A percentile compares a stretch with the other conserved stretches of the same genome.
phyloP scores from a whole-genome alignment of 2,888 invertebrate species.

The Erannis defoliaria region DNA sequence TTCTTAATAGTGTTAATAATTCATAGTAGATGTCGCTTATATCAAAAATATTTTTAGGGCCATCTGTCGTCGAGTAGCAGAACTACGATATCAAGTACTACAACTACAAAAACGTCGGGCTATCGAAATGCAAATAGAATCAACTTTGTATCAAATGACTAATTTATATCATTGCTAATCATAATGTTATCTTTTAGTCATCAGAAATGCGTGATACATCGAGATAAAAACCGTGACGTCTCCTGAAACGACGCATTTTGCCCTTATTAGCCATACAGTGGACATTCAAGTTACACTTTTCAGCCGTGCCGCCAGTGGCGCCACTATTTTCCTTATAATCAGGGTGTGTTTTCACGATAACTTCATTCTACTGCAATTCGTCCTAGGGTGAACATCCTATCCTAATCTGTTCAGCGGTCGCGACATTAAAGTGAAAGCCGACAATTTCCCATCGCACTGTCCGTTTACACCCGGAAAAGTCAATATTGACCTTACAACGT shows the following conservation, averaged over 20 bases:
- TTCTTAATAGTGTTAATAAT: not conserved
- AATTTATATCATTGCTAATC: constrained; percentile 35
- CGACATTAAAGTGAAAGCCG: constrained; percentile 83
- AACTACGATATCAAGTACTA: constrained; percentile 14
- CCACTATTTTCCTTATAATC: constrained; percentile 84
- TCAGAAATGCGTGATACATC: constrained; percentile 34
- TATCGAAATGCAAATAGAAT: constrained; percentile 36
- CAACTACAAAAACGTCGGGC: constrained; percentile 1
- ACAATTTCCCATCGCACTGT: constrained; percentile 52
- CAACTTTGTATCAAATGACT: constrained; percentile 37
- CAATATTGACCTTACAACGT: constrained; percentile 48
- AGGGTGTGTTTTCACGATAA: constrained; percentile 83
- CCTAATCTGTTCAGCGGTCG: constrained; percentile 64
- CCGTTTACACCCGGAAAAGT: constrained; percentile 52
- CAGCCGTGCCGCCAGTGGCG: constrained; percentile 74
- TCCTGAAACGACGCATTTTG: constrained; percentile 26
- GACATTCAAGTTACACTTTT: constrained; percentile 54
- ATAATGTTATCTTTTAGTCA: constrained; percentile 42
- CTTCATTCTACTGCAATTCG: constrained; percentile 83
- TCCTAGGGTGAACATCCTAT: constrained; percentile 81
- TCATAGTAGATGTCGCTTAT: constrained; percentile 25
- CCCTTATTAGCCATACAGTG: constrained; percentile 38
- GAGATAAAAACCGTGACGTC: constrained; percentile 38
- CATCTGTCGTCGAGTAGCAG: constrained; percentile 60
- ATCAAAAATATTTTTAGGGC: constrained; percentile 31